Evolutionary conservation across 1,140 invertebrate genomes (phyloP).

Genomic region (Plodia interpunctella): DNA sequence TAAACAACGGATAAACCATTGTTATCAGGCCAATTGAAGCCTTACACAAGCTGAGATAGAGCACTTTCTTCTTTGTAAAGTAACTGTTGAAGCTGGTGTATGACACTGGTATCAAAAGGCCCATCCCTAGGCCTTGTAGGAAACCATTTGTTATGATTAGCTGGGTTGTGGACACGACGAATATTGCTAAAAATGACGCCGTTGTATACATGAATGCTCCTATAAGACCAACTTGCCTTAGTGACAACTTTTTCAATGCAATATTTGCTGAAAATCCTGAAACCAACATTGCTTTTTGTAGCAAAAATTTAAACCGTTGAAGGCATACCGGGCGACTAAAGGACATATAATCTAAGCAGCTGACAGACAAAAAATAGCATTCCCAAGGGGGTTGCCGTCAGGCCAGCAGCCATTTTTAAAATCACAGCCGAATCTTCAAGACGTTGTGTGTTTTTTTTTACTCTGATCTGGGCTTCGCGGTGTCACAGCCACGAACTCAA

Average conservation of each 20-base stretch:
- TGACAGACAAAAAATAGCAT: too few relatives aligned
- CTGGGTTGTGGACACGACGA: constrained; percentile 75
- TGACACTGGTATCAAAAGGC: constrained; percentile 63
- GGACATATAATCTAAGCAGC: too few relatives aligned
- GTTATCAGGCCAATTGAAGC: constrained; percentile 77
- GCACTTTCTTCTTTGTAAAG: constrained; percentile 71
- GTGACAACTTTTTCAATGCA: constrained; percentile 75
- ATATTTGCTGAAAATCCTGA: constrained; percentile 67
- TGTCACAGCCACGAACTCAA: too few relatives aligned
- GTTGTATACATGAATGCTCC: constrained; percentile 77
- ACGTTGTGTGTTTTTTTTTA: too few relatives aligned
- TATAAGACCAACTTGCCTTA: constrained; percentile 77
- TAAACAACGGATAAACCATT: constrained; percentile 78
- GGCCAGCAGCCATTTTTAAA: too few relatives aligned
- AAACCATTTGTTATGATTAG: constrained; percentile 74
- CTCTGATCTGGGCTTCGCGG: too few relatives aligned
- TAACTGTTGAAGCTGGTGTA: constrained; percentile 71
- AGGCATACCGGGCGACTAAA: too few relatives aligned
- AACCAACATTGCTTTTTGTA: constrained; percentile 32
- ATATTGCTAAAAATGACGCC: constrained; percentile 76
- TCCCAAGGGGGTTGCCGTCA: too few relatives aligned
- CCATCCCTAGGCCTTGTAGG: constrained; percentile 66
- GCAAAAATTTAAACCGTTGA: neutral
- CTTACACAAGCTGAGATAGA: constrained; percentile 80
- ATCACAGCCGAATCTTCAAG: too few relatives aligned